phyloP scores from a whole-genome alignment of 2,888 invertebrate species.

The Isoperla grammatica region DNA sequence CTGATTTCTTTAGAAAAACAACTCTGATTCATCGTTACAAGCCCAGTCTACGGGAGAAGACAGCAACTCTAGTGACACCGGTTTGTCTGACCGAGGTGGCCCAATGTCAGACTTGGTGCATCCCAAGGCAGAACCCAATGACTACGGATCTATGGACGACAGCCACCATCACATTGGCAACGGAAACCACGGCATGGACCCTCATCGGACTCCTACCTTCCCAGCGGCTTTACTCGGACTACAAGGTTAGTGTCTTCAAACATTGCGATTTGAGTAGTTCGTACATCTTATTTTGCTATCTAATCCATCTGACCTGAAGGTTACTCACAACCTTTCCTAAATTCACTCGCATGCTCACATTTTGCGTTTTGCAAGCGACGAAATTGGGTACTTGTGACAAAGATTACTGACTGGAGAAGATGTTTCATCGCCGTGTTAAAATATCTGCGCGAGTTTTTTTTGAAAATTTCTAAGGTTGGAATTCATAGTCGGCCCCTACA shows the following conservation, averaged over 20 bases:
- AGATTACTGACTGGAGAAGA: no score
- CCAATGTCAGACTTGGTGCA: constrained; percentile 49
- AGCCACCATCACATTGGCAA: constrained; percentile 44
- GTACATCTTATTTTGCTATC: no score
- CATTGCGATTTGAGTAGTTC: no score
- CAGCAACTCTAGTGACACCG: constrained; percentile 77
- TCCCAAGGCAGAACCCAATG: constrained; percentile 69
- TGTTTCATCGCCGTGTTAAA: no score
- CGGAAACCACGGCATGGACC: constrained; percentile 59
- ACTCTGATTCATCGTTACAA: constrained; percentile 53
- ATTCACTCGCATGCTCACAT: no score
- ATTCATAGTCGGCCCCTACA: no score
- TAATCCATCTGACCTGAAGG: no score
- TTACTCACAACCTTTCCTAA: no score
- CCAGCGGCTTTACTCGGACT: constrained; percentile 73
- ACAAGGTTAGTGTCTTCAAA: constrained; percentile 57
- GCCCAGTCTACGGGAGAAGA: constrained; percentile 75
- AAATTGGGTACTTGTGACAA: no score
- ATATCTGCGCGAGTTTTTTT: no score
- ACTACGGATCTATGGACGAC: constrained; percentile 58
- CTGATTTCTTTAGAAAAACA: constrained; percentile 46
- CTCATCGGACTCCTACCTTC: constrained; percentile 65
- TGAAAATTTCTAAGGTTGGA: no score
- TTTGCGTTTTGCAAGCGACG: no score
- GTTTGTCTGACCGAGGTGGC: constrained; percentile 56